These are phyloP conservation scores for Spea hammondii DNA, from an alignment of 2,797 vertebrate species.

Conservation along the genomic window DNA sequence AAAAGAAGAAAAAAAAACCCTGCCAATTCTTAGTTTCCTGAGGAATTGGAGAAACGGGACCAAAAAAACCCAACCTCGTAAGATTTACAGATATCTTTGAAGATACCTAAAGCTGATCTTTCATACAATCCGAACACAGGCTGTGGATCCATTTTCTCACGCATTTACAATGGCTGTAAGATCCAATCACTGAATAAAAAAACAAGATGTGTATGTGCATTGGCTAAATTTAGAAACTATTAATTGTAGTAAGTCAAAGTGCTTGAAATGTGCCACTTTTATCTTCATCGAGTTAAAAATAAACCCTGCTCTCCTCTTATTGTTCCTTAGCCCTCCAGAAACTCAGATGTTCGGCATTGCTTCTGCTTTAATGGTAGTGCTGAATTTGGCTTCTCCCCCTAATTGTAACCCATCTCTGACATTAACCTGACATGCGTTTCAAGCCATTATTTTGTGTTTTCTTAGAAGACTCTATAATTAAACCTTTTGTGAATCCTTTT, in stretches of 20 bases:
- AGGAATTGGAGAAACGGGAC: too few species aligned
- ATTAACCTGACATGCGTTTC: not conserved
- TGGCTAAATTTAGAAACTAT: not conserved
- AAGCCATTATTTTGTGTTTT: not conserved
- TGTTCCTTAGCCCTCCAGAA: not conserved
- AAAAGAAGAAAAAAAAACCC: too few species aligned
- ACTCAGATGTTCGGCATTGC: not conserved
- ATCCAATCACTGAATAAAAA: too few species aligned
- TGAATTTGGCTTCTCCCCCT: not conserved
- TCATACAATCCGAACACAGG: too few species aligned
- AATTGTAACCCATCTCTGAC: not conserved
- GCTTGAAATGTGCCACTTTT: not conserved
- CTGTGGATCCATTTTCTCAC: too few species aligned
- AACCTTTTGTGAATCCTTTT: conserved; percentile 16
- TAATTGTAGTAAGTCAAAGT: not conserved
- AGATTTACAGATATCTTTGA: too few species aligned
- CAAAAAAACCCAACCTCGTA: too few species aligned
- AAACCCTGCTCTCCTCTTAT: not conserved
- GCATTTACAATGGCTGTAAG: too few species aligned
- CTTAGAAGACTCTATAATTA: conserved; percentile 17
- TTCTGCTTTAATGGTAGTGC: not conserved
- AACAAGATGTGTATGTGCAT: too few species aligned
- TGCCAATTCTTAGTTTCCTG: too few species aligned
- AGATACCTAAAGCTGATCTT: too few species aligned
- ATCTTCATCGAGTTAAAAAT: not conserved